Evolutionary conservation across 1,140 invertebrate species (phyloP), one percentile per base, ranked within the genome.

Genomic region (Agraylea sexmaculata): DNA sequence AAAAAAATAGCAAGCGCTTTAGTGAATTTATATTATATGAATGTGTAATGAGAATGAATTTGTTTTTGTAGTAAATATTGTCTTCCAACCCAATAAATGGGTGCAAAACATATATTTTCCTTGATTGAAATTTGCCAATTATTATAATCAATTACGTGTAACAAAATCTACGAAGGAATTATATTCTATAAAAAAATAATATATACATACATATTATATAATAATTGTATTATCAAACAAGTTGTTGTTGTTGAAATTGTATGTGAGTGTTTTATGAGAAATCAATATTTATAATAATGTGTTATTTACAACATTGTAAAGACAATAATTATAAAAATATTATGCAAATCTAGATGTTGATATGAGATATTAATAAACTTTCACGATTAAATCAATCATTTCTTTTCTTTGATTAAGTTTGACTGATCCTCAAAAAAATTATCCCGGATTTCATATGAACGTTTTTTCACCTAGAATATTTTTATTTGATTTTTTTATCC

Each of bases 171-270:
- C 13, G 7, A 7, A 5, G 6, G 16, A 30, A 5, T 37, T 8
- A 8, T 20, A 12, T 17, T 21, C 13, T 20, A 37, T n/a, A n/a
- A 37, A 37, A 37, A 21, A 23, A 5, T 21, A 31, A 11, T 11
- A 40, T 40, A 31, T 10, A 10, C 20, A 31, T 20, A 5, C 16
- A 19, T 29, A 15, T 8, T 3, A 15, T 17, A 17, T 19, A 16
- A 6, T 11, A 18, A 16, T 15, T 7, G 18, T 31, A 18, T n/a
- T 21, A 29, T 23, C 11, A 12, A 22, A 21, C 12, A 40, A 43
- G 43, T 49, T 45, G 47, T 49, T 49, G 47, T 49, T 49, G 47
- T 49, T 49, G 39, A 45, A 22, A 49, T 34, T 46, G 41, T 40
- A 46, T 40, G 43, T 49, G 47, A 43, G 39, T 49, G 47, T 46